Conservation (phyloP, 2,888 invertebrate genomes). For the Xylocampa areola region DNA sequence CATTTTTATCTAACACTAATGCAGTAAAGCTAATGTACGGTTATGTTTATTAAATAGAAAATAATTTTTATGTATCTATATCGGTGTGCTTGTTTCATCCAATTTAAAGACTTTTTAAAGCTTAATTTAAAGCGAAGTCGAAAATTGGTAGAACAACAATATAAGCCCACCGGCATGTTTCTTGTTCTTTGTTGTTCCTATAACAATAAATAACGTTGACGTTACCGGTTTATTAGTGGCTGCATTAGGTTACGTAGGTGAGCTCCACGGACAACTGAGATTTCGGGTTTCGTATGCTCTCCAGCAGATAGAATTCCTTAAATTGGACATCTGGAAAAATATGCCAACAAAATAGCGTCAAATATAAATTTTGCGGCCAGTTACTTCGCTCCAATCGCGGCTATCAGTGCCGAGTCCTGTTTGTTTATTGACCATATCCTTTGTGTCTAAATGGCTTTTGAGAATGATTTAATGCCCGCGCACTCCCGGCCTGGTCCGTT, state of each 20-base stretch:
- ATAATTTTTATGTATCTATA: too few relatives aligned
- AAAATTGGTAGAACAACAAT: conserved; percentile 72
- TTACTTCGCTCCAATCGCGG: conserved; percentile 71
- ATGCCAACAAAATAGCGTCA: conserved; percentile 66
- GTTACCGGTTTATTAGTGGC: conserved; percentile 87
- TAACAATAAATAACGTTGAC: conserved; percentile 87
- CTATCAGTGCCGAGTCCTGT: conserved; percentile 75
- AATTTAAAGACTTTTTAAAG: conserved; percentile 19
- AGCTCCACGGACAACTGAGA: conserved; percentile 72
- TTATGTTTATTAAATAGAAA: too few relatives aligned
- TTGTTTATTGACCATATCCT: conserved; percentile 86
- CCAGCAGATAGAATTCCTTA: conserved; percentile 69
- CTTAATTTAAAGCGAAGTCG: conserved; percentile 51
- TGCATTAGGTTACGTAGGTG: conserved; percentile 77
- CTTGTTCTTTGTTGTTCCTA: conserved; percentile 80
- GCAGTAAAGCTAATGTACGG: too few relatives aligned
- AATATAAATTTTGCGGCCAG: conserved; percentile 72
- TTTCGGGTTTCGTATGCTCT: conserved; percentile 72
- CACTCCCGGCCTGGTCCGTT: conserved; percentile 67
- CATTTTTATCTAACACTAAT: too few relatives aligned
- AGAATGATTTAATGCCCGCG: conserved; percentile 78
- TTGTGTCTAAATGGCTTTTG: conserved; percentile 81
- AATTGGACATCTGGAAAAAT: conserved; percentile 70
- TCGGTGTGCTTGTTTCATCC: too few relatives aligned
- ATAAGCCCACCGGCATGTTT: conserved; percentile 73